These are phyloP conservation scores for Calameuta idolon DNA, from an alignment of 2,888 invertebrate genomes.

Conservation along the genomic window DNA sequence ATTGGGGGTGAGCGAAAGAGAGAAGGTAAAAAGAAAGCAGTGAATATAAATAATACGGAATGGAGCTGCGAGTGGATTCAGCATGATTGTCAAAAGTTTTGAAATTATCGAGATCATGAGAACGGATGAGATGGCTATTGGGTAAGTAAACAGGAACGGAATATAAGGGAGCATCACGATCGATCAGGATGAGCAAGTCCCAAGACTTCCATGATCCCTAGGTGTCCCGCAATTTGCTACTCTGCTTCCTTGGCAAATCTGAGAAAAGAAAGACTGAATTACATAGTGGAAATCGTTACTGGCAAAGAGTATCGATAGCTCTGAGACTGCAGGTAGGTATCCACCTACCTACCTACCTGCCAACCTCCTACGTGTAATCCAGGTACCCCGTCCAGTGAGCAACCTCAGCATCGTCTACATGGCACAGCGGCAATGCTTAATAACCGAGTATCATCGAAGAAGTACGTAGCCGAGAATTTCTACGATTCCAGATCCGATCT, in stretches of 20 bases:
- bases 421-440: constrained; percentile 4
- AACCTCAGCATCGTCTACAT: not conserved
- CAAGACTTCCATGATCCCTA: constrained; percentile 8
- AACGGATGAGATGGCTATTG: not conserved
- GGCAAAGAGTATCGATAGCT: constrained; percentile 3
- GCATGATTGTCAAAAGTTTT: not conserved
- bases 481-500: constrained; percentile 61
- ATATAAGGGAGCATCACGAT: not conserved
- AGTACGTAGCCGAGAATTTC: constrained; percentile 47
- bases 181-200: not conserved
- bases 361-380: not conserved
- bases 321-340: not conserved
- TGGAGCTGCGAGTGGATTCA: not conserved
- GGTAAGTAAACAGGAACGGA: not conserved
- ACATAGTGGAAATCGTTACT: not conserved
- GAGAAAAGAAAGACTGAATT: constrained; percentile 30
- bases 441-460: constrained; percentile 52
- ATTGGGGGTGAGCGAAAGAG: not conserved
- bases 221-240: constrained; percentile 48
- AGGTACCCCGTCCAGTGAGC: not conserved
- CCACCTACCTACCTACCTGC: not conserved
- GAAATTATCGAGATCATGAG: not conserved
- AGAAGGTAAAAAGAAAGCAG: not conserved
- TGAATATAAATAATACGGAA: not conserved
- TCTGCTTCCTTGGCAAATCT: constrained; percentile 39